Conservation (phyloP, 2,888 invertebrate species). For the Drosophila nigricruria region DNA sequence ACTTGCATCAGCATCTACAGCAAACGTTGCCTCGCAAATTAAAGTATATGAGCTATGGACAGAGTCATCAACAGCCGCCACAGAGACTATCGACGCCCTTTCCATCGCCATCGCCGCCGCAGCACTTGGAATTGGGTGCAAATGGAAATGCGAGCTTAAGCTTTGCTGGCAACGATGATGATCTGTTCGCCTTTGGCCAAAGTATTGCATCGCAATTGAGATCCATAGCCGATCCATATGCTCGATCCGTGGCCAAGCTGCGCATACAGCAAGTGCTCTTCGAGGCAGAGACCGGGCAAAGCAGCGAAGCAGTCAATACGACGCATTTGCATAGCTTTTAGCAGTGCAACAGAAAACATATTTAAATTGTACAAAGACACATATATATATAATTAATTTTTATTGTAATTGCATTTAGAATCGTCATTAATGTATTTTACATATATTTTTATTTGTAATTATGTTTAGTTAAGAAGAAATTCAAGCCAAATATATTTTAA, state of each 20-base stretch:
- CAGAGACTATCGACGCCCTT: slow-evolving; percentile 41
- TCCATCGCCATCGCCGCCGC: slow-evolving; percentile 40
- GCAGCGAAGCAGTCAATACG: slow-evolving; percentile 40
- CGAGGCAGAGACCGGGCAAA: slow-evolving; percentile 81
- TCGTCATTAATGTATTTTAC: too few relatives aligned
- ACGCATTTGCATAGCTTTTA: slow-evolving; percentile 44
- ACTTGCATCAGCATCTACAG: slow-evolving; percentile 17
- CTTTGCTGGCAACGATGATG: slow-evolving; percentile 59
- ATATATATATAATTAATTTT: not conserved
- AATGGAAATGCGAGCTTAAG: slow-evolving; percentile 16
- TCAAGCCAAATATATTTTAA: slow-evolving; percentile 4
- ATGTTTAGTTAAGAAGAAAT: not conserved
- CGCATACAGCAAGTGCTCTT: slow-evolving; percentile 83
- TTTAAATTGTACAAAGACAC: not conserved
- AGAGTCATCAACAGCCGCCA: slow-evolving; percentile 14
- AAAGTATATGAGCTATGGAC: slow-evolving; percentile 24
- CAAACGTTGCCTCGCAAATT: slow-evolving; percentile 36
- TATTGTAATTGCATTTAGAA: slow-evolving; percentile 4
- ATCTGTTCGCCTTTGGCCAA: slow-evolving; percentile 73
- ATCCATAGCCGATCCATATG: slow-evolving; percentile 73
- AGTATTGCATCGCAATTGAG: slow-evolving; percentile 80
- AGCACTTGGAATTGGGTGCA: slow-evolving; percentile 28
- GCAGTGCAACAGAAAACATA: not conserved
- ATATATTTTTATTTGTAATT: not conserved
- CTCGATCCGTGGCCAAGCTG: slow-evolving; percentile 79